These are phyloP conservation scores for Deilephila porcellus DNA, from an alignment of 2,888 invertebrate species.

Conservation along the genomic window DNA sequence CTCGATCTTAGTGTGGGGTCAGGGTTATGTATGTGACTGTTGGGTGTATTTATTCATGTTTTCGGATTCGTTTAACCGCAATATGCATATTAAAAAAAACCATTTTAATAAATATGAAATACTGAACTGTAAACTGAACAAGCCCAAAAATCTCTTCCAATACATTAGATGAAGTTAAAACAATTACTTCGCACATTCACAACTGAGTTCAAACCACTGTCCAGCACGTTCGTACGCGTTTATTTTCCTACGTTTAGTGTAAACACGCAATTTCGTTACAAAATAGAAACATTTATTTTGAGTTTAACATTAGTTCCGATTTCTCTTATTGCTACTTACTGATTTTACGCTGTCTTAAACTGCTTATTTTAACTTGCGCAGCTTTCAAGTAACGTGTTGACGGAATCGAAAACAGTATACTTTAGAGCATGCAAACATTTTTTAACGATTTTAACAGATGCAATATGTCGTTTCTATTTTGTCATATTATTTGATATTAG, in stretches of 20 bases:
- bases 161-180: slow-evolving; percentile 23
- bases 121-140: background rate
- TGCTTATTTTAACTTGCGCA: background rate
- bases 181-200: slow-evolving; percentile 13
- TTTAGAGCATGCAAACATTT: too few relatives aligned
- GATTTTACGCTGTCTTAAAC: slow-evolving; percentile 17
- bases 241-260: slow-evolving; percentile 16
- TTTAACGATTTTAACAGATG: too few relatives aligned
- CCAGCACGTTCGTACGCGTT: slow-evolving; percentile 27
- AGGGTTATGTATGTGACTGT: too few relatives aligned
- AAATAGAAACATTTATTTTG: slow-evolving; percentile 27
- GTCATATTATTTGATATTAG: too few relatives aligned
- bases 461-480: too few relatives aligned
- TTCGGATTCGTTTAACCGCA: too few relatives aligned
- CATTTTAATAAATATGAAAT: too few relatives aligned
- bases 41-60: too few relatives aligned
- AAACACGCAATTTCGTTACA: slow-evolving; percentile 28
- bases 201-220: slow-evolving; percentile 19
- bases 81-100: too few relatives aligned
- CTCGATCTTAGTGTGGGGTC: too few relatives aligned
- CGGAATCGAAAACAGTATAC: background rate
- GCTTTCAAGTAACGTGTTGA: background rate
- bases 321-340: slow-evolving; percentile 11
- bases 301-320: slow-evolving; percentile 27
- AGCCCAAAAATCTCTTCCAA: background rate